phyloP scores from a whole-genome alignment of 2,888 invertebrate species.

The Odontomyia ornata region DNA sequence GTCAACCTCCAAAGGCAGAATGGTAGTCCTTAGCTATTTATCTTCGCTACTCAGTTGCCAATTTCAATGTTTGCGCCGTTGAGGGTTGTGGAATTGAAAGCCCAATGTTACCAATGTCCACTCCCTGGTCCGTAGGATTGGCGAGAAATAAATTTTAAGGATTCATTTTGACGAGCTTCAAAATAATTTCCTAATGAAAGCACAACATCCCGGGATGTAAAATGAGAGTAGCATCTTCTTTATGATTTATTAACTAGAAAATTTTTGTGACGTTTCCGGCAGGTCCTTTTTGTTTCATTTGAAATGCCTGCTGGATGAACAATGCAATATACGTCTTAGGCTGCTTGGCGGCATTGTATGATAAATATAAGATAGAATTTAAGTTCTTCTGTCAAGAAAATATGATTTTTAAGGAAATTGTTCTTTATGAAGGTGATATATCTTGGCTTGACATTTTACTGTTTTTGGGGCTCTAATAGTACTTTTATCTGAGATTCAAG shows the following conservation, averaged over 20 bases:
- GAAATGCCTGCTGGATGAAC: conserved; percentile 13
- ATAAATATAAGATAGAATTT: conserved; percentile 8
- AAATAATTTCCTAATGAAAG: conserved; percentile 32
- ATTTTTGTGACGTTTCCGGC: conserved; percentile 31
- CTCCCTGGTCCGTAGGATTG: background rate
- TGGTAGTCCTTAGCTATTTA: background rate
- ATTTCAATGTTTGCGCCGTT: background rate
- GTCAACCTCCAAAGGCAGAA: background rate
- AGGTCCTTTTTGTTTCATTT: conserved; percentile 8
- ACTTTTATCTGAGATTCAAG: background rate
- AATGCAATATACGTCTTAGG: too few species aligned
- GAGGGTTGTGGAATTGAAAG: background rate
- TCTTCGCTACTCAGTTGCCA: background rate
- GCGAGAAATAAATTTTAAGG: conserved; percentile 29
- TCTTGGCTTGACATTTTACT: background rate
- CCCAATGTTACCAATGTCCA: background rate
- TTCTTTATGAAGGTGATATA: background rate
- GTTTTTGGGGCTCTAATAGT: background rate
- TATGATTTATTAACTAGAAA: conserved; percentile 41
- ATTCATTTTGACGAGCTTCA: conserved; percentile 17
- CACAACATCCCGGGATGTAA: background rate
- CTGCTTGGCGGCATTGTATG: background rate
- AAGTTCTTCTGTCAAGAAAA: background rate
- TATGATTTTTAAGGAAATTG: background rate
- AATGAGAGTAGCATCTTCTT: conserved; percentile 21